Evolutionary conservation across 1,140 invertebrate species (phyloP), one percentile per base, ranked within the genome.

Genomic region (Colletes latitarsis): DNA sequence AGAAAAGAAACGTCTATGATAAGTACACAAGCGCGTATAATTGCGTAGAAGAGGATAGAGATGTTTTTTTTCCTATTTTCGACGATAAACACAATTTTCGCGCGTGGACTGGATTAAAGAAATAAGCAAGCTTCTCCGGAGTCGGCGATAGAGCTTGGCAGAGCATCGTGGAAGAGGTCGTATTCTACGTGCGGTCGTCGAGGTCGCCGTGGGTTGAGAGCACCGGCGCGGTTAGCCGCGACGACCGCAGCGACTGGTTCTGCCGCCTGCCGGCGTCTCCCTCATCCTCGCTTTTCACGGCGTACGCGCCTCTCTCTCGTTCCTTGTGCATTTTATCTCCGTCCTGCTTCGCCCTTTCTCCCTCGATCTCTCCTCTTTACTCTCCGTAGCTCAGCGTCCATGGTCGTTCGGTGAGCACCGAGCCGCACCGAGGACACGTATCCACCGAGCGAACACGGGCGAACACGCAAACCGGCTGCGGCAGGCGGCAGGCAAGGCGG

Each of bases 381-480:
- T 78, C 79, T 77, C 60, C 78, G 69, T 73, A 74, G 57, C 64
- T 76, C 63, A 60, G 70, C 83, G 79, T 84, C 85, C 74, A 63
- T 43, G 74, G 70, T 83, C 88, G 82, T 79, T 92, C 87, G 86
- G 90, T 91, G 88, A 91, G 88, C 88, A 91, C 75, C 77, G 85
- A 89, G 82, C 83, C 81, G 82, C 85, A 86, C 88, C 89, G 90
- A 91, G 89, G 91, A 91, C 91, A 92, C 90, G 86, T 91, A 91
- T 90, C 88, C 83, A 82, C 86, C 83, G 82, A 90, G 87, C 81
- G 87, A 89, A 91, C 87, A 90, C 85, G 89, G 85, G 83, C 84
- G 91, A 90, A 91, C 90, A 92, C 90, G 91, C 90, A 92, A 92
- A 93, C 90, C 89, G 91, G 91, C 90, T 91, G 91, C 88, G 90